Base-by-base conservation (phyloP, 2,113 vertebrate species). In the Carassius carassius region DNA sequence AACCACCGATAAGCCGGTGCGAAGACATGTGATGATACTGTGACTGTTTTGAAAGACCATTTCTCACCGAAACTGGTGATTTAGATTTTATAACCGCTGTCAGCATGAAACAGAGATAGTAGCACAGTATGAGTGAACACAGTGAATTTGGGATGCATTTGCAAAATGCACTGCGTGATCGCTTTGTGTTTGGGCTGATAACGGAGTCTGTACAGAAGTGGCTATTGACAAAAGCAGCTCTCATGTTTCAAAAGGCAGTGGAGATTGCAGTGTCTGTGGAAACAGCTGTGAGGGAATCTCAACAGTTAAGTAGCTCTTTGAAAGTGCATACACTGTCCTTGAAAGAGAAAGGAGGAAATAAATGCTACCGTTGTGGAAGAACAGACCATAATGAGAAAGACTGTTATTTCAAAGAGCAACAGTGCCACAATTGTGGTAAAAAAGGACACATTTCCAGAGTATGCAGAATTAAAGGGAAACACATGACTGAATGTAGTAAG, bases 81-180 rank as follows among this genome's bases (percentile, higher is more conserved):
- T 88, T 84, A 90, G 87, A 81, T 86, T 89, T 85, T 14, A 0
- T 82, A 90, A 90, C 78, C 75, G 62, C 23, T 85, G 86, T 47
- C 87, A 86, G 82, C 88, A 86, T 74, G 88, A 89, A 58, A 90
- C 72, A 82, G 90, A 89, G 87, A 90, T 89, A 70, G 88, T 88
- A 84, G 88, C 89, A 81, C 88, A 84, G 74, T 93, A 89, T 84
- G 5, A 47, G 16, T 5, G 67, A 81, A 51, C 25, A 65, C 78
- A 87, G 41, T 2, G 1, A 44, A 44, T 44, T 44, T 44, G 41
- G 41, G 41, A 44, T 3, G 41, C 41, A 44, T 44, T 44, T 44
- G 41, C 9, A 44, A 44, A 10, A 44, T 0, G 41, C 41, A 2
- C 9, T 44, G 41, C 9, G 8, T 10, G 41, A 44, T 44, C 0